Evolutionary conservation across 1,140 invertebrate genomes (phyloP).

Genomic region (Monomorium pharaonis): DNA sequence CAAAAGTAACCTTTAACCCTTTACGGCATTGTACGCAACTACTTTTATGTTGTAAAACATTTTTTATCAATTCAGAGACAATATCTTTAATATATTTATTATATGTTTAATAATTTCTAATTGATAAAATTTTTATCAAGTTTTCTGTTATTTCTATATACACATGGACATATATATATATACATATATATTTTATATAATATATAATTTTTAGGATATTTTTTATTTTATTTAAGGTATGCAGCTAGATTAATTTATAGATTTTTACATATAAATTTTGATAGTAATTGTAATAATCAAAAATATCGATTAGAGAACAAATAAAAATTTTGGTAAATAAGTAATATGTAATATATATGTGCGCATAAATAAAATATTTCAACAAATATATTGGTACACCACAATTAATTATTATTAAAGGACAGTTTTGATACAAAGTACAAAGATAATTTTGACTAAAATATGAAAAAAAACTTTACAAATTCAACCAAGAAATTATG

Average conservation of each 20-base stretch:
- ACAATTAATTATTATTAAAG: neutral
- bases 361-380: neutral
- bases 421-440: neutral
- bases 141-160: neutral
- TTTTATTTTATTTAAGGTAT: neutral
- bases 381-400: neutral
- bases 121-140: neutral
- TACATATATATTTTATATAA: too few relatives aligned
- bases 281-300: neutral
- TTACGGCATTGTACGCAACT: neutral
- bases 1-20: constrained; percentile 79
- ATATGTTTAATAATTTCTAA: neutral
- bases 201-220: neutral
- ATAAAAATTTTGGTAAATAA: neutral
- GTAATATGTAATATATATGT: neutral
- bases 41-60: neutral
- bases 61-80: neutral
- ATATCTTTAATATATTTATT: neutral
- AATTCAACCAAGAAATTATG: neutral
- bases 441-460: neutral
- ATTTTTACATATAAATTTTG: neutral
- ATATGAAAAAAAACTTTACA: neutral
- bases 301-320: neutral
- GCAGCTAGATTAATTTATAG: neutral
- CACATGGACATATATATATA: neutral